Evolutionary conservation across 2,113 vertebrate genomes (phyloP).

Genomic region (Hystrix brachyura): DNA sequence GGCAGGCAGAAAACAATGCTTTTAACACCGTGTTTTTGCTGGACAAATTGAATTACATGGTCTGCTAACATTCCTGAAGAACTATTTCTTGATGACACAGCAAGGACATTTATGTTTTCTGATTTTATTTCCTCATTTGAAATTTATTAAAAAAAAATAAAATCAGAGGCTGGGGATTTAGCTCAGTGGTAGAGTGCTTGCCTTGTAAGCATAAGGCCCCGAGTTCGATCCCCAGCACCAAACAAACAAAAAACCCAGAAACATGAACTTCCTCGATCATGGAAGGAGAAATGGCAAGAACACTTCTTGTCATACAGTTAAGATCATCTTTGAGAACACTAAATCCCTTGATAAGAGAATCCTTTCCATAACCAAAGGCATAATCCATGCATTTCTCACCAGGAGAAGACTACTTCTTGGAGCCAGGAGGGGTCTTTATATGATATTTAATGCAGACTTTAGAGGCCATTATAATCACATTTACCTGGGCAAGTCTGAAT

Average conservation of each 20-base stretch:
- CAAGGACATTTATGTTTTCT: conserved; percentile 46
- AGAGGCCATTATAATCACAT: background rate
- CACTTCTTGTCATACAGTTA: conserved; percentile 11
- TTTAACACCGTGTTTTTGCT: conserved; percentile 14
- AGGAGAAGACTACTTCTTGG: conserved; percentile 15
- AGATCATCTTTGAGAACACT: conserved; percentile 59
- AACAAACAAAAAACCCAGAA: background rate
- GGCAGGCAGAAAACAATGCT: conserved; percentile 22
- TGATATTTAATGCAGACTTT: background rate
- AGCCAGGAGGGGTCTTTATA: background rate
- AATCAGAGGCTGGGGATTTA: background rate
- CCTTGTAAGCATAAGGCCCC: no score
- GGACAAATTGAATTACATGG: background rate
- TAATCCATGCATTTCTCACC: conserved; percentile 28
- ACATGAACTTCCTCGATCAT: conserved; percentile 19
- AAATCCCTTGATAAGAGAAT: conserved; percentile 37
- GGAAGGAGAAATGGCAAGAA: background rate
- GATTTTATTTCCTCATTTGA: conserved; percentile 56
- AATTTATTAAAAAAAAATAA: conserved; percentile 59
- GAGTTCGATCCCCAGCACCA: no score
- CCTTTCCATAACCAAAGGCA: conserved; percentile 6
- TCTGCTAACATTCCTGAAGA: conserved; percentile 12
- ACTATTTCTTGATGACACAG: background rate
- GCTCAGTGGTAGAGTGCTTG: no score
- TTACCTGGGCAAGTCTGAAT: background rate